Conservation (phyloP, 2,888 invertebrate genomes). For the Masnerella sp. region DNA sequence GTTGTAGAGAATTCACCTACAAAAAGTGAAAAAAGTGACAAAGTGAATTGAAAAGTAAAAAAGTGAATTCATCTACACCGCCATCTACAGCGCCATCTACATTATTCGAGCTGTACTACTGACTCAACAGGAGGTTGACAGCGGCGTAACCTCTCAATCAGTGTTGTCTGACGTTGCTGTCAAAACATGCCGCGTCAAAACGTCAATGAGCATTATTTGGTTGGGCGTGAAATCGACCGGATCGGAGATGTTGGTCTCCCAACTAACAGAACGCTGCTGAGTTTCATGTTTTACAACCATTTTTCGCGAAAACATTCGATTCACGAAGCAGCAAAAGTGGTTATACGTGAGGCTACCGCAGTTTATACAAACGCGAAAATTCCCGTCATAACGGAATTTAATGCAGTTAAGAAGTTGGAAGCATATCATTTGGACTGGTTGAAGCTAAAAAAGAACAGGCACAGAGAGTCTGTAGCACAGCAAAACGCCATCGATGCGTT, state of each 20-base stretch:
- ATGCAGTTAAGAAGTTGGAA: slow-evolving; percentile 5
- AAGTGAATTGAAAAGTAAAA: too few species aligned
- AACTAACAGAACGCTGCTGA: slow-evolving; percentile 12
- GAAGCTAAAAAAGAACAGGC: slow-evolving; percentile 5
- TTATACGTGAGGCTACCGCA: slow-evolving; percentile 1
- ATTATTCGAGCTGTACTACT: neutral
- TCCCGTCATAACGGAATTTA: slow-evolving; percentile 7
- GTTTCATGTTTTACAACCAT: slow-evolving; percentile 12
- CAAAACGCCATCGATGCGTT: neutral
- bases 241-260: slow-evolving; percentile 16
- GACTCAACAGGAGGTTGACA: slow-evolving; percentile 2
- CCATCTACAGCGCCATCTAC: slow-evolving; percentile 12
- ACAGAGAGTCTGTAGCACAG: neutral
- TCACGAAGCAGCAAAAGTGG: slow-evolving; percentile 5
- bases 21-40: too few species aligned
- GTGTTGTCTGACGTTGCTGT: slow-evolving; percentile 10
- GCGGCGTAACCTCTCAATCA: slow-evolving; percentile 2
- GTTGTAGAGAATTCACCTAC: too few species aligned
- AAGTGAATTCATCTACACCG: too few species aligned
- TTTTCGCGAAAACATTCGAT: neutral
- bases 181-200: slow-evolving; percentile 6
- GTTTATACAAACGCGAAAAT: slow-evolving; percentile 13
- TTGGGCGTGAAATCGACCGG: slow-evolving; percentile 12
- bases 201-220: slow-evolving; percentile 5
- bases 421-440: neutral